phyloP scores from a whole-genome alignment of 23 tunicate genomes.

The Ciona savignyi region DNA sequence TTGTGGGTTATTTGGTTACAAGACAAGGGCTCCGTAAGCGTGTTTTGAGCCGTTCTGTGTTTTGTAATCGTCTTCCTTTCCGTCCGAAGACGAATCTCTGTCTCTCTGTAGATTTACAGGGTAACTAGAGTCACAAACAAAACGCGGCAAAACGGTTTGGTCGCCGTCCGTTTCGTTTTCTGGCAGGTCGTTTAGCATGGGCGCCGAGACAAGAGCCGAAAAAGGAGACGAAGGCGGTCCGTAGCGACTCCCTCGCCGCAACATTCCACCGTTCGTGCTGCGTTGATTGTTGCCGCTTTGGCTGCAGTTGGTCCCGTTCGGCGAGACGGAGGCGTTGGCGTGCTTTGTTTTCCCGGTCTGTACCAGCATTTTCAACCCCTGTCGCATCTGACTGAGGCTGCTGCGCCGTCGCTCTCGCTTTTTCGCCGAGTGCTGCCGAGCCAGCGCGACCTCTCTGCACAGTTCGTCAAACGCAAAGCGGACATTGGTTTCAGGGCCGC shows the following conservation, averaged over 20 bases:
- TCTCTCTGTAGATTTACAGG: neutral
- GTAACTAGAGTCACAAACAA: neutral
- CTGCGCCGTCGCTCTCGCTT: slow-evolving; percentile 64
- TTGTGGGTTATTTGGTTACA: too few relatives aligned
- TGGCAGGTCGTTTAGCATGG: slow-evolving; percentile 50
- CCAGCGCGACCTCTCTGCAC: slow-evolving; percentile 79
- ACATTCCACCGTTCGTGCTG: neutral
- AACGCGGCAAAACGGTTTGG: neutral
- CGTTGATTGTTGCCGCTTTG: slow-evolving; percentile 21
- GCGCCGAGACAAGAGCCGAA: slow-evolving; percentile 57
- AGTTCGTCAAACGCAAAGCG: slow-evolving; percentile 87
- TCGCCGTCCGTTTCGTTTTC: slow-evolving; percentile 20
- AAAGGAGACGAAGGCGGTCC: slow-evolving; percentile 37
- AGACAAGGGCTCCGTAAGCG: neutral
- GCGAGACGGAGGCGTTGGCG: slow-evolving; percentile 17
- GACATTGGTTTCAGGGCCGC: slow-evolving; percentile 50
- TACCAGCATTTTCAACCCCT: slow-evolving; percentile 72
- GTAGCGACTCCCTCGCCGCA: slow-evolving; percentile 22
- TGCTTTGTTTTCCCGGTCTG: slow-evolving; percentile 57
- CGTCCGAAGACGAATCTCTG: neutral
- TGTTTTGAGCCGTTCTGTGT: neutral
- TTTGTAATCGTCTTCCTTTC: neutral
- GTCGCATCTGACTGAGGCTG: slow-evolving; percentile 64
- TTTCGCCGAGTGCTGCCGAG: slow-evolving; percentile 25
- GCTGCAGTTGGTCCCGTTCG: slow-evolving; percentile 26